These are phyloP conservation scores for Habroteleia sp. DNA, from an alignment of 2,888 invertebrate genomes.

Conservation along the genomic window DNA sequence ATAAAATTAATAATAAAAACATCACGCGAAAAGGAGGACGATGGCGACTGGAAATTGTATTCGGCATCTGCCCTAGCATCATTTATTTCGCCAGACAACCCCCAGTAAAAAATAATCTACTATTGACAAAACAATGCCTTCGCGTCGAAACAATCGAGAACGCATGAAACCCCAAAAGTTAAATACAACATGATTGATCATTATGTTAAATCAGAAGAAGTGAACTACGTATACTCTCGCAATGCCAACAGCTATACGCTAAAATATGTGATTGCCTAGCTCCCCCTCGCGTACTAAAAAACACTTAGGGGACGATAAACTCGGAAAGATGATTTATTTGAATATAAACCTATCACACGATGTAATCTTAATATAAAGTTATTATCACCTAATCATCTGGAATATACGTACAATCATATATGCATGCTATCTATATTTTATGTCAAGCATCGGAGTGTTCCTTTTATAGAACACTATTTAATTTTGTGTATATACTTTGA, in stretches of 20 bases:
- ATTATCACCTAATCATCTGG: constrained; percentile 41
- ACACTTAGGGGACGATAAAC: constrained; percentile 38
- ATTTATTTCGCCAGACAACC: constrained; percentile 16
- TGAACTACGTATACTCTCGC: constrained; percentile 7
- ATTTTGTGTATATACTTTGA: no score
- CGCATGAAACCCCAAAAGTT: constrained; percentile 20
- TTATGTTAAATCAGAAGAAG: constrained; percentile 33
- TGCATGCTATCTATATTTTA: constrained; percentile 24
- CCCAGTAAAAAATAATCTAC: constrained; percentile 28
- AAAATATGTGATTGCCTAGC: constrained; percentile 43
- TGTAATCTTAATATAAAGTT: constrained; percentile 35
- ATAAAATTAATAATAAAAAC: constrained; percentile 35
- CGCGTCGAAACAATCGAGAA: constrained; percentile 33
- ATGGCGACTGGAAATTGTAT: background rate
- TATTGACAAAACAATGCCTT: constrained; percentile 51
- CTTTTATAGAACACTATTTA: no score
- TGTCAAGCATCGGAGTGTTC: constrained; percentile 1
- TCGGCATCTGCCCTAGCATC: constrained; percentile 8
- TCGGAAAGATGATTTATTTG: constrained; percentile 52
- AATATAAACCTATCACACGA: constrained; percentile 42
- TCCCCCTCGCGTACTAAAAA: constrained; percentile 35
- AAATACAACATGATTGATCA: constrained; percentile 50
- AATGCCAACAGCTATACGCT: constrained; percentile 18
- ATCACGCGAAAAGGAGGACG: constrained; percentile 2
- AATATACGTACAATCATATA: constrained; percentile 20